Evolutionary conservation across 1,140 invertebrate species (phyloP).

Genomic region (Papilio dardanus): DNA sequence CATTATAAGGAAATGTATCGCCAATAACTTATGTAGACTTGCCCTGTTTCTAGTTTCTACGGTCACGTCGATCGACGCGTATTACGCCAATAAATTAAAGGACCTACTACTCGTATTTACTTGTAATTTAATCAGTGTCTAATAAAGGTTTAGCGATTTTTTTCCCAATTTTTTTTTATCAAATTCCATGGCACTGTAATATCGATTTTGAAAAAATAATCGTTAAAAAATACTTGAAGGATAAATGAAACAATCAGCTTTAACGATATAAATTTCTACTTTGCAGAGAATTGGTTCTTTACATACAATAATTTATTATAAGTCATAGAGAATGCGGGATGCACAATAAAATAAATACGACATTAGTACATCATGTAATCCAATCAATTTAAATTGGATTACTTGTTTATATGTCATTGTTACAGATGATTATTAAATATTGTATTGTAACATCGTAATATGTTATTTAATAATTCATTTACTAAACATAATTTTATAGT

Average conservation of each 20-base stretch:
- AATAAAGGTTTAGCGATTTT: neutral
- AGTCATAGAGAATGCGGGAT: neutral
- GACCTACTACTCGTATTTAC: neutral
- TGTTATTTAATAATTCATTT: neutral
- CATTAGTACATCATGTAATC: neutral
- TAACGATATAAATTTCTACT: neutral
- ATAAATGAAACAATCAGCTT: neutral
- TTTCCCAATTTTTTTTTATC: neutral
- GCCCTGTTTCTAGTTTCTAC: neutral
- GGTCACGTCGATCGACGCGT: neutral
- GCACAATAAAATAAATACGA: neutral
- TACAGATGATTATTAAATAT: neutral
- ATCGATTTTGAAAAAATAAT: no score
- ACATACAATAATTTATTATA: neutral
- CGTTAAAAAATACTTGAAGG: neutral
- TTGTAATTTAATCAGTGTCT: neutral
- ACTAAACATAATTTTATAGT: no score
- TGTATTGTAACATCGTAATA: neutral
- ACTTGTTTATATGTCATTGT: neutral
- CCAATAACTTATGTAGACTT: conserved; percentile 20
- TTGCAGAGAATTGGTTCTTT: neutral
- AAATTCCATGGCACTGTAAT: no score
- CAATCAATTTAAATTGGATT: conserved; percentile 12
- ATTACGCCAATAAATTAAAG: conserved; percentile 17
- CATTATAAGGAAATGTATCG: conserved; percentile 10